Conservation (phyloP, 1,140 invertebrate genomes). For the Helicoverpa zea region DNA sequence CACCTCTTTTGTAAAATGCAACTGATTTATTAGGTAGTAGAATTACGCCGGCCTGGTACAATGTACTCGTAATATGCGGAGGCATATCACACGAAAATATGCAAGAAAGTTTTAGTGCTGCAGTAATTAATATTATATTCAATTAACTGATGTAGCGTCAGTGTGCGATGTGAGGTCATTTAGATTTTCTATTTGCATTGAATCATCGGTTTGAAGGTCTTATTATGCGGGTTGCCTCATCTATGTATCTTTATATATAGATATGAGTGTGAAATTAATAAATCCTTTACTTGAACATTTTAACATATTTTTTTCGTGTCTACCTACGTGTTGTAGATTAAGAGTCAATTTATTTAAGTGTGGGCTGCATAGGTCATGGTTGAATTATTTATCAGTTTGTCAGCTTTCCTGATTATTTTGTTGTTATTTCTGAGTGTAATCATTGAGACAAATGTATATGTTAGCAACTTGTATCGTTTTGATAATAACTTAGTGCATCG, state of each 20-base stretch:
- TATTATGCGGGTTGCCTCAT: conserved; percentile 27
- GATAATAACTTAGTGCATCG: not conserved
- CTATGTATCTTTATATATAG: conserved; percentile 32
- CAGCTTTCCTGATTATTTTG: conserved; percentile 43
- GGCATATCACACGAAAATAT: conserved; percentile 12
- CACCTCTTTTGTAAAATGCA: conserved; percentile 77
- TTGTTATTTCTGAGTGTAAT: conserved; percentile 9
- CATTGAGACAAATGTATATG: conserved; percentile 10
- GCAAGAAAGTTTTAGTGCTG: conserved; percentile 24
- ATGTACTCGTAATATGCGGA: conserved; percentile 6
- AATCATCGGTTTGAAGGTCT: conserved; percentile 64
- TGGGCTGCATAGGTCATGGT: conserved; percentile 44
- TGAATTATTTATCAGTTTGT: conserved; percentile 46
- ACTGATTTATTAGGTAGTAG: conserved; percentile 72
- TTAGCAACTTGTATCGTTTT: not conserved
- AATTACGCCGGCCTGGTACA: conserved; percentile 40
- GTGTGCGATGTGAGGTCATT: conserved; percentile 54
- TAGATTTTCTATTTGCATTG: conserved; percentile 63
- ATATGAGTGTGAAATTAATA: conserved; percentile 16
- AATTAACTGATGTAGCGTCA: conserved; percentile 47
- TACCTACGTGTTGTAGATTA: conserved; percentile 28
- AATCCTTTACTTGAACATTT: conserved; percentile 12
- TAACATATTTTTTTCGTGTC: conserved; percentile 2
- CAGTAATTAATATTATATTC: conserved; percentile 21
- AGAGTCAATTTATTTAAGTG: conserved; percentile 14